A percentile compares a stretch with the other conserved stretches of the same genome.
These are phyloP conservation scores for Melanaphis sacchari DNA, from an alignment of 1,140 invertebrate species.

Conservation along the genomic window DNA sequence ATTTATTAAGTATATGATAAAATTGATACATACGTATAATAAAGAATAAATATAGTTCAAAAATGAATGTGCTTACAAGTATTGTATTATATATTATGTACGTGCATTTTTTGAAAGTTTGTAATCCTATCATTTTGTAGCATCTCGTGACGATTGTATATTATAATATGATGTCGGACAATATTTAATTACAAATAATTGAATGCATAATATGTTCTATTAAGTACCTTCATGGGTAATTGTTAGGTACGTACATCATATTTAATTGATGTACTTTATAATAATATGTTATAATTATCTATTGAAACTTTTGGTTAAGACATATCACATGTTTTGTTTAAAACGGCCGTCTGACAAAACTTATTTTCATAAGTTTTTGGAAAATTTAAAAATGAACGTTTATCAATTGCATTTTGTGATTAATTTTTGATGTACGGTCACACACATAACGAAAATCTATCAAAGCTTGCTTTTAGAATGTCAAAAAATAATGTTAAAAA, in stretches of 20 bases:
- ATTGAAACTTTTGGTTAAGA: too few relatives aligned
- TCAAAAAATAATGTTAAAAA: too few relatives aligned
- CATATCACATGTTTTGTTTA: too few relatives aligned
- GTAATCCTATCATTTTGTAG: background rate
- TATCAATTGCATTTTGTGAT: too few relatives aligned
- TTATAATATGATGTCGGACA: background rate
- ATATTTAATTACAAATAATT: background rate
- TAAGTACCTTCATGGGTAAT: background rate
- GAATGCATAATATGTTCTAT: background rate
- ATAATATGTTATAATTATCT: too few relatives aligned
- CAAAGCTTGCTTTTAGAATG: too few relatives aligned
- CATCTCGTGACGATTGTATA: background rate
- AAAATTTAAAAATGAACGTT: too few relatives aligned
- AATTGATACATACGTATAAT: background rate
- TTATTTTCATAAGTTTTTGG: too few relatives aligned
- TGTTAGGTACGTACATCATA: background rate
- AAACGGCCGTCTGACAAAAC: too few relatives aligned
- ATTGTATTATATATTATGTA: conserved; percentile 1
- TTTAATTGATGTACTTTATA: too few relatives aligned
- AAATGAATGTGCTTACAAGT: background rate
- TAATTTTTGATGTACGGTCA: too few relatives aligned
- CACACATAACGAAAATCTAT: too few relatives aligned
- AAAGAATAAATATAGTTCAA: background rate
- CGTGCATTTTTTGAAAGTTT: background rate
- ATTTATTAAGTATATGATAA: background rate